Evolutionary conservation across 2,888 invertebrate genomes (phyloP), one percentile per base, ranked within the genome.

Genomic region (Capitulum mitella): DNA sequence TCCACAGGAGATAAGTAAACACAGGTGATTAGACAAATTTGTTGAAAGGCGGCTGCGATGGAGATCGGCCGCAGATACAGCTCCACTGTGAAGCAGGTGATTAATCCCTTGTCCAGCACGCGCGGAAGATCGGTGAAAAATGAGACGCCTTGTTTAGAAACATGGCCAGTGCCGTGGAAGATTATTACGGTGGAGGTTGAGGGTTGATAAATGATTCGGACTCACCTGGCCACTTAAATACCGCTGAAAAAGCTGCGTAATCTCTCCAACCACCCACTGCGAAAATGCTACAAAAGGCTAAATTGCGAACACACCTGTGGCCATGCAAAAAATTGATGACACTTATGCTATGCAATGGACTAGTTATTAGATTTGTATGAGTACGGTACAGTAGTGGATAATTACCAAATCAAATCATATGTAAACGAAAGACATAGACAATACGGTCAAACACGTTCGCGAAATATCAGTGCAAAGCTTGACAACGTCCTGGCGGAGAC

Each of bases 1-100:
- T 26, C 1, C 70, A 40, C 70, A 70, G 40, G 1, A 26, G 37
- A 70, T 70, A 26, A 26, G 70, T 40, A 70, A 37, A 70, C 10
- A 70, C 70, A 70, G 70, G 37, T 70, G 70, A 40, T 40, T 70
- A 70, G 70, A 40, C 26, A 70, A 70, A 40, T 40, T 37, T 29
- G 70, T 40, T 70, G 70, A 70, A 70, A 70, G 70, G 37, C 70
- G 70, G 37, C 70, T 12, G 3, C 40, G 1, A 22, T 8, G 40
- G 26, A 40, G 40, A 40, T 40, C 16, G 1, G 37, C 26, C 37
- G 8, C 26, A 26, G 70, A 70, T 70, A 70, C 37, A 37, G 40
- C 70, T 8, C 6, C 26, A 26, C 40, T 10, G 70, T 37, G 40
- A 40, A 70, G 0, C 70, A 70, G 70, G 40, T 40, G 70, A 70